phyloP scores from a whole-genome alignment of 2,888 invertebrate genomes.

The Eumacrocentrus americanus region DNA sequence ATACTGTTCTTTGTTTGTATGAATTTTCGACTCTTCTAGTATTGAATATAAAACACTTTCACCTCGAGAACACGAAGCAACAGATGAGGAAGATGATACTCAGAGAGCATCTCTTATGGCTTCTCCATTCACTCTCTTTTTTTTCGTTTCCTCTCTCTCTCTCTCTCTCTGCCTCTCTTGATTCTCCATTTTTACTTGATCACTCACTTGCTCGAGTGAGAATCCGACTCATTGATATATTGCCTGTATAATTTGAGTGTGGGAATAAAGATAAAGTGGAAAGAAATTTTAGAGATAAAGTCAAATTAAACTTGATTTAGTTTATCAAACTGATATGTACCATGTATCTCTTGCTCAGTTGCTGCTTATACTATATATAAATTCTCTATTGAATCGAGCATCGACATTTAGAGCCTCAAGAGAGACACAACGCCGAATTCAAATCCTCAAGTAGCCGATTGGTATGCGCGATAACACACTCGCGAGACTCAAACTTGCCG shows the following conservation, averaged over 20 bases:
- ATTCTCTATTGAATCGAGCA: slow-evolving; percentile 10
- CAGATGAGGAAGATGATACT: not conserved
- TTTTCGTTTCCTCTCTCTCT: slow-evolving; percentile 16
- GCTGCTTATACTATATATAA: not conserved
- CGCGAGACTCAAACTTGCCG: slow-evolving; percentile 31
- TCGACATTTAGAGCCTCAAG: slow-evolving; percentile 12
- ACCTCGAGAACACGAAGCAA: slow-evolving; percentile 17
- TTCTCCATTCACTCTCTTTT: slow-evolving; percentile 30
- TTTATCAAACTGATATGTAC: too few relatives aligned
- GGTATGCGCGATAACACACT: slow-evolving; percentile 44
- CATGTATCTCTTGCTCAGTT: not conserved
- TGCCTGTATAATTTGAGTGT: not conserved
- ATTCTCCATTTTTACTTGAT: too few relatives aligned
- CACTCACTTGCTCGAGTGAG: too few relatives aligned
- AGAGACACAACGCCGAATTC: slow-evolving; percentile 43
- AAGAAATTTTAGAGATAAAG: not conserved
- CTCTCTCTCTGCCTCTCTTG: slow-evolving; percentile 1
- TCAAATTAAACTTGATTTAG: not conserved
- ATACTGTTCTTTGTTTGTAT: too few relatives aligned
- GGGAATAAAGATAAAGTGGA: not conserved
- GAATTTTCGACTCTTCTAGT: too few relatives aligned
- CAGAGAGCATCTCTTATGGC: too few relatives aligned
- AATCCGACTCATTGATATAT: not conserved
- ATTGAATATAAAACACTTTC: slow-evolving; percentile 35
- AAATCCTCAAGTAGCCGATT: slow-evolving; percentile 50